Evolutionary conservation across 2,888 invertebrate species (phyloP), one percentile per base, ranked within the genome.

Genomic region (Zygothrica quintamaculata): DNA sequence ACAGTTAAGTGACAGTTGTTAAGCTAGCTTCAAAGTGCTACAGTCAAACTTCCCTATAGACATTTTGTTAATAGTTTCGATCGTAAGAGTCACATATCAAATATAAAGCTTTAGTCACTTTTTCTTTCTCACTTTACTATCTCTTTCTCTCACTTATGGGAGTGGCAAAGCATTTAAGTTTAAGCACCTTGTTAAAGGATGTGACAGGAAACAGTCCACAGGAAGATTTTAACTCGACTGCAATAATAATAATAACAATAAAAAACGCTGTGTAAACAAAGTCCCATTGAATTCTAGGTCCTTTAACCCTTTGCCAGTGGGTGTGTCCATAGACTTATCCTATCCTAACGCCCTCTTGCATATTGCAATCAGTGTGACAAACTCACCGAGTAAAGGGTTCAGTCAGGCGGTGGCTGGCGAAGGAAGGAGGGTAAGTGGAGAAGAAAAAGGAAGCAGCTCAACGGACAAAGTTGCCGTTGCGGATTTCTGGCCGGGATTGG

Each of bases 401-500:
- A 13, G 36, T 3, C 18, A 22, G 29, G 29, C 9, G 29, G 7
- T 9, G 29, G 29, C 18, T 22, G 2, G 29, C 8, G 8, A 4
- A 26, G 8, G 26, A 26, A 4, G 26, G 5, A 26, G 26, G 26
- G 26, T 26, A 26, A 16, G 22, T 1, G 25, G 8, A 8, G 16
- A 8, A 1, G 46, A 6, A 22, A 46, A 18, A 25, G 31, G 33
- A 16, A 11, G 39, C 37, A 31, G 11, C 33, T n/a, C 44, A 26
- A 43, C 9, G 40, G 65, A 34, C 11, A 55, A 47, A 51, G 40
- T 50, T 43, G 13, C 42, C 11, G 46, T 22, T 22, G 37, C 64
- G 65, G 50, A 59, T 47, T 51, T 59, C 34, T 36, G 36, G 34
- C 34, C 46, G 57, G 46, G 50, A 55, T 36, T 48, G 47, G 25